Evolutionary conservation across 2,113 vertebrate species (phyloP).

Genomic region (Calidris pugnax): DNA sequence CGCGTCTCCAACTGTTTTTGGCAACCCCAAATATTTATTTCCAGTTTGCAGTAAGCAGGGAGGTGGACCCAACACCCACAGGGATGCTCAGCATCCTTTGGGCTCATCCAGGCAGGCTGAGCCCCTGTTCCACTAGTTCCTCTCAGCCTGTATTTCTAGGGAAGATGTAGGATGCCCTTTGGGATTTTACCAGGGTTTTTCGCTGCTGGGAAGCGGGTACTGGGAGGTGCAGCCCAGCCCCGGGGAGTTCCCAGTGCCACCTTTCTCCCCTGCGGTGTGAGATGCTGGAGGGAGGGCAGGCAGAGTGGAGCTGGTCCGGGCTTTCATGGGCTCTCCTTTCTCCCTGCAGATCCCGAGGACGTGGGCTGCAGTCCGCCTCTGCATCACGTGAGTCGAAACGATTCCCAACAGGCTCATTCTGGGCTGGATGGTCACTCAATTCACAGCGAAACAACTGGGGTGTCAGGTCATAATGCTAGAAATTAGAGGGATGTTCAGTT

Average conservation of each 20-base stretch:
- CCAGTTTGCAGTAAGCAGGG: neutral
- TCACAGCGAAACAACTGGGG: neutral
- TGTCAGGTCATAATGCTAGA: fast-evolving
- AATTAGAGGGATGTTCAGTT: neutral
- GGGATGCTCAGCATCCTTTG: neutral
- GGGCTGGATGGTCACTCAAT: neutral
- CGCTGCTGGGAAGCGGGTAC: fast-evolving
- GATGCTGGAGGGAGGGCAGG: neutral
- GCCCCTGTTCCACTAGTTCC: fast-evolving
- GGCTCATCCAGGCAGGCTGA: neutral
- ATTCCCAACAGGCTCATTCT: fast-evolving
- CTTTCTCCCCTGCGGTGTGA: neutral
- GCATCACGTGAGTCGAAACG: slow-evolving; percentile 78
- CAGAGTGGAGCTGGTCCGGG: neutral
- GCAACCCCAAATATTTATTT: neutral
- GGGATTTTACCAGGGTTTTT: neutral
- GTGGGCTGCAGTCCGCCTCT: slow-evolving; percentile 87
- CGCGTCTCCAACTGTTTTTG: neutral
- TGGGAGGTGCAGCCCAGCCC: neutral
- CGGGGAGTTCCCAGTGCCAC: neutral
- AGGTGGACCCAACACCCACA: neutral
- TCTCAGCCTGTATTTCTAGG: neutral
- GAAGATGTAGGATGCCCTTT: neutral
- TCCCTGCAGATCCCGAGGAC: slow-evolving; percentile 88
- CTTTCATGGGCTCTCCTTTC: neutral